Evolutionary conservation across 2,888 invertebrate species (phyloP), one percentile per base, ranked within the genome.

Genomic region (Zaprionus bogoriensis): DNA sequence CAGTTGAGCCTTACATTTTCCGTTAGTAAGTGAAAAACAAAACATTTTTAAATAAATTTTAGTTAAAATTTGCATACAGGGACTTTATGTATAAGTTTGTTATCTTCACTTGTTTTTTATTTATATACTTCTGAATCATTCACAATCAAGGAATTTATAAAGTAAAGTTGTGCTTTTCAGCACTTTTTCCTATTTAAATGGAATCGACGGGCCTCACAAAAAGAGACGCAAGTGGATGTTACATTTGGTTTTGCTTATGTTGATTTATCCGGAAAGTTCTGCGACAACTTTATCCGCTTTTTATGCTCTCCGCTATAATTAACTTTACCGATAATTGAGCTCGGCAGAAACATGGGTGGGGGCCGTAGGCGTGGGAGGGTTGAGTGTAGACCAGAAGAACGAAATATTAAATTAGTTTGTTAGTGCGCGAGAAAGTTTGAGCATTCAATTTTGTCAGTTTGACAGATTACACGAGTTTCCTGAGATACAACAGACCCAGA

Each of bases 361-460:
- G 4, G 7, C 9, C 1, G 12, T 14, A n/a, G 6, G 6, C 9
- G 47, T 22, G 4, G 32, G 12, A 10, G 47, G 9, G 12, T 9
- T 19, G 9, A 32, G 32, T 7, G 17, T 9, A 32, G 32, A 32
- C n/a, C n/a, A n/a, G n/a, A 39, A 27, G 25, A 19, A n/a, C 17
- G 55, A 23, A 44, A 50, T 73, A 78, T 75, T 57, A 30, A 75
- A 79, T 76, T 76, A 67, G 55, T 74, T 74, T 65, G 59, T 61
- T 58, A 46, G 42, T 32, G 27, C 38, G 46, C 51, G 41, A 25
- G 44, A 71, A 67, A 67, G 45, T 72, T 71, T 41, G 53, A 1
- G 6, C 10, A 42, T 48, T 58, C 4, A 60, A 52, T 55, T 59
- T 55, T 66, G 57, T 47, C 59, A 69, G 52, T 62, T 82, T 65